These are phyloP conservation scores for Acropternis orthonyx DNA, from an alignment of 2,797 vertebrate genomes.

Conservation along the genomic window DNA sequence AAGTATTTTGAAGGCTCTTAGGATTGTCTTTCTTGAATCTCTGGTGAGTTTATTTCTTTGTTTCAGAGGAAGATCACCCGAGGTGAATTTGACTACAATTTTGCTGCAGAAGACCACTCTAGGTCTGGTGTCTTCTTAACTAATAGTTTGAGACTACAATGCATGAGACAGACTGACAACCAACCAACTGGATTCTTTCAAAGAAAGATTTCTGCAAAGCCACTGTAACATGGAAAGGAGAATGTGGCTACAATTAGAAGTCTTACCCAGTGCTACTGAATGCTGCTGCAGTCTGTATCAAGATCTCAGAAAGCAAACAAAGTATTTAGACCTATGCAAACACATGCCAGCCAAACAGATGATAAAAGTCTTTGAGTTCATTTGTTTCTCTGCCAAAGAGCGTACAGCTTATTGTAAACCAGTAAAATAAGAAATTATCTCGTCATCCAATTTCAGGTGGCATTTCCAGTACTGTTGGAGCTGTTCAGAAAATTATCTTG, in stretches of 20 bases:
- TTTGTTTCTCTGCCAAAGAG: background rate
- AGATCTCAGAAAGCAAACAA: background rate
- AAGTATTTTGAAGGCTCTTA: background rate
- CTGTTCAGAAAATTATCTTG: constrained; percentile 59
- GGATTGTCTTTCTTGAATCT: background rate
- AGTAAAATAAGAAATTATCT: background rate
- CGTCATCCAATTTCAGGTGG: constrained; percentile 59
- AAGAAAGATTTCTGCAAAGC: background rate
- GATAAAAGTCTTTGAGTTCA: background rate
- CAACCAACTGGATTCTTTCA: background rate
- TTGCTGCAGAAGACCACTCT: background rate
- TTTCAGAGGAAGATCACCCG: background rate
- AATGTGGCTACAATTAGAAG: background rate
- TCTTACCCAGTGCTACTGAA: background rate
- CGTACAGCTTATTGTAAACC: background rate
- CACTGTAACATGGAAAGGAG: background rate
- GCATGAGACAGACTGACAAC: background rate
- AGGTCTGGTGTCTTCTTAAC: background rate
- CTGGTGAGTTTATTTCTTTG: background rate
- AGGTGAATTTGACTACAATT: background rate
- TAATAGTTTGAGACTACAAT: background rate
- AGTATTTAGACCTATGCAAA: background rate
- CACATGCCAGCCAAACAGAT: background rate
- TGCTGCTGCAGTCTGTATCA: background rate
- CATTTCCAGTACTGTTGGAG: constrained; percentile 67